Base-by-base conservation (phyloP, 64 coral and sea anemone species). In the Porites australiensis region DNA sequence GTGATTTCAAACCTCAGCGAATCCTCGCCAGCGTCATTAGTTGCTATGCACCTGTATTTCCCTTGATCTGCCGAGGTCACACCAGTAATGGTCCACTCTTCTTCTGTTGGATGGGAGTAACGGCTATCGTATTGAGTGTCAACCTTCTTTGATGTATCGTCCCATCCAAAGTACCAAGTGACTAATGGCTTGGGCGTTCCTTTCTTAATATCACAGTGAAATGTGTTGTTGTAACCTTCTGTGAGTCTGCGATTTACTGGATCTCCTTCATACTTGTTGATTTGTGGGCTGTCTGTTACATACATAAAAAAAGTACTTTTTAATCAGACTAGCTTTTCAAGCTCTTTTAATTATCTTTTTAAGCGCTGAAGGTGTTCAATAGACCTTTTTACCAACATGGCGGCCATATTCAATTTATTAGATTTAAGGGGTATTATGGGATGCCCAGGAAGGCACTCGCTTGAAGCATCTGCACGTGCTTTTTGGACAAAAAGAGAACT, bases 81-180 rank as follows among this genome's bases (percentile, higher is more conserved):
- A 50, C 46, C 46, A 51, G 81, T 84, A 13, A 84, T 84, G 12
- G 18, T 50, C 61, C 61, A 84, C 4, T 47, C 13, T 22, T 84
- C 63, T 4, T n/a, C 44, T 8, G 63, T 51, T 15, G 81, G 27
- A 46, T 47, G 81, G 22, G 13, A 13, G 51, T 13, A 61, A 50
- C 69, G 61, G 8, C 6, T 81, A 53, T 8, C 63, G 45, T 2
- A 15, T 6, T 37, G 27, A 12, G 8, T 13, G 18, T 84, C 46
- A 50, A 84, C 81, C 11, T 84, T 6, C 46, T 51, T 27, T 0
- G 0, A 8, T 21, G 0, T 50, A 2, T 6, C 12, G 3, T 2
- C 14, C 81, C 81, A 84, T 20, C 13, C 45, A 84, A 68, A 84
- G 14, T 51, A 84, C 81, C 81, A 84, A 4, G 15, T 51, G 19